Conservation (phyloP, 2,888 invertebrate species). For the Pogonocherus hispidulus region DNA sequence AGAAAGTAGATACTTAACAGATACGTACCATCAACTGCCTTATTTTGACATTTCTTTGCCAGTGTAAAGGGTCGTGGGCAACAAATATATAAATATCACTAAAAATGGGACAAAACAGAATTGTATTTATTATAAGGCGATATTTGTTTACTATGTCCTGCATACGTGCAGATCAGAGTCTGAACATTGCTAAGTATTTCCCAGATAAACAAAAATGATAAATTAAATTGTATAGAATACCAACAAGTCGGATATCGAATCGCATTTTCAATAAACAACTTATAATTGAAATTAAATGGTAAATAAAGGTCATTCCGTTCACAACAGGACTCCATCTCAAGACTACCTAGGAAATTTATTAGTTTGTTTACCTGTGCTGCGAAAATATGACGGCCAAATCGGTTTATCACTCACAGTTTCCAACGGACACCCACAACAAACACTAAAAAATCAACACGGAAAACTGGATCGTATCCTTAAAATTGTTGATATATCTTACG, state of each 20-base stretch:
- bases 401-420: neutral
- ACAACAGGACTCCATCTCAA: neutral
- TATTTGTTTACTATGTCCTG: neutral
- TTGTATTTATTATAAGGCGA: too few species aligned
- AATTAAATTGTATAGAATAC: neutral
- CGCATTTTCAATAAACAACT: slow-evolving; percentile 5
- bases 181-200: neutral
- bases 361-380: slow-evolving; percentile 19
- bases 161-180: neutral
- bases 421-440: neutral
- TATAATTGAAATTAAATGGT: slow-evolving; percentile 10
- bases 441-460: neutral
- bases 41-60: too few species aligned
- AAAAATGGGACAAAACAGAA: too few species aligned
- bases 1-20: slow-evolving; percentile 11
- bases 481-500: neutral
- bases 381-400: neutral
- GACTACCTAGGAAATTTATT: too few species aligned
- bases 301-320: slow-evolving; percentile 21
- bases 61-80: too few species aligned
- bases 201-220: slow-evolving; percentile 5
- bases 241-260: neutral
- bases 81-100: neutral
- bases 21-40: too few species aligned
- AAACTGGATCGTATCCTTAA: neutral